Evolutionary conservation across 1,140 invertebrate genomes (phyloP).

Genomic region (Melitaea cinxia): DNA sequence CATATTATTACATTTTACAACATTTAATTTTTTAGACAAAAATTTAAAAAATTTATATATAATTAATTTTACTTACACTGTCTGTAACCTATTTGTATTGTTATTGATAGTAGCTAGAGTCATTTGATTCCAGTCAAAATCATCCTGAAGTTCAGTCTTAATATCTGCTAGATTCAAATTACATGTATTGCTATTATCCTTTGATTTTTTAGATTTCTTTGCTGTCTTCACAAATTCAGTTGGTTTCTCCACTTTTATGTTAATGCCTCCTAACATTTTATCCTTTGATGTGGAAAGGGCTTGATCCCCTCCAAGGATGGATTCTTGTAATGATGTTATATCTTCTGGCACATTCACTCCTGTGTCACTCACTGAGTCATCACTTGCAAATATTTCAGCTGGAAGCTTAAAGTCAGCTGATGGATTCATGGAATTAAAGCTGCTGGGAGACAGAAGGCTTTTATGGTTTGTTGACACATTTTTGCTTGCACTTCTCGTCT

Average conservation of each 20-base stretch:
- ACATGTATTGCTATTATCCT: slow-evolving; percentile 49
- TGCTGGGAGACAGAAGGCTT: slow-evolving; percentile 48
- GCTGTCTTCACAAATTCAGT: slow-evolving; percentile 36
- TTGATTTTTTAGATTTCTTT: slow-evolving; percentile 65
- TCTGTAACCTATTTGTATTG: slow-evolving; percentile 64
- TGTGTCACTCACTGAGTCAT: slow-evolving; percentile 71
- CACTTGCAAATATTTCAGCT: slow-evolving; percentile 76
- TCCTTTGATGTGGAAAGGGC: slow-evolving; percentile 53
- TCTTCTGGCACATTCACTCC: slow-evolving; percentile 57
- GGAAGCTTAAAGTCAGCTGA: slow-evolving; percentile 71
- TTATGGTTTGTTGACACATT: slow-evolving; percentile 40
- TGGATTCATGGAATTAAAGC: slow-evolving; percentile 63
- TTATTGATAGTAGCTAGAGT: slow-evolving; percentile 72
- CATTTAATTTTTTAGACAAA: too few species aligned
- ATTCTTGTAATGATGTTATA: slow-evolving; percentile 53
- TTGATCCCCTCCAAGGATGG: slow-evolving; percentile 45
- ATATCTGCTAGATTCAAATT: slow-evolving; percentile 69
- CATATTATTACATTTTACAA: too few species aligned
- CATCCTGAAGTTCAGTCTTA: slow-evolving; percentile 78
- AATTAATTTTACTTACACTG: slow-evolving; percentile 57
- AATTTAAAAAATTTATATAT: slow-evolving; percentile 22
- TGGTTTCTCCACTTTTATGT: slow-evolving; percentile 69
- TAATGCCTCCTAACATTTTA: slow-evolving; percentile 73
- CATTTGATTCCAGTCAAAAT: slow-evolving; percentile 77
- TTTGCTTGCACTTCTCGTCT: slow-evolving; percentile 43